Evolutionary conservation across 2,888 invertebrate genomes (phyloP).

Genomic region (Meta bourneti): DNA sequence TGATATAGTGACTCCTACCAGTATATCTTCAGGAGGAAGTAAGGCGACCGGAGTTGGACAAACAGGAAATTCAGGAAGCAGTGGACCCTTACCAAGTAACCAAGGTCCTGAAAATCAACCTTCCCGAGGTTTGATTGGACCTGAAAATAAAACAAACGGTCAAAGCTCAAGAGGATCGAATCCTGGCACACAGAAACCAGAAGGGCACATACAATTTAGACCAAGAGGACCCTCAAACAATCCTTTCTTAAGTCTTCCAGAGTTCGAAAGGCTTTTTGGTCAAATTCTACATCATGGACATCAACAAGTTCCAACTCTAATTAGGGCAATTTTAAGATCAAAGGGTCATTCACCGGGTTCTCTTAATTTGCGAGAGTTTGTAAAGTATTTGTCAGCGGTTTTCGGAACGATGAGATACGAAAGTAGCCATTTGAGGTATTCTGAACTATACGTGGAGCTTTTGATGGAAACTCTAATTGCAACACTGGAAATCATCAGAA

Average conservation of each 20-base stretch:
- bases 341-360: constrained; percentile 9
- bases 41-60: neutral
- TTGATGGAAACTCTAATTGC: constrained; percentile 45
- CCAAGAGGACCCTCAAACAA: neutral
- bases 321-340: neutral
- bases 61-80: neutral
- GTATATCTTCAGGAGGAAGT: neutral
- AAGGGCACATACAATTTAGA: neutral
- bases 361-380: constrained; percentile 34
- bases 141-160: neutral
- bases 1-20: neutral
- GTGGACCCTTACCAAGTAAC: neutral
- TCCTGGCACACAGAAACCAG: neutral
- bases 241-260: constrained; percentile 2
- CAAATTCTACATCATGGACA: neutral
- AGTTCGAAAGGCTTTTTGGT: constrained; percentile 28
- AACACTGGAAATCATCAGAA: constrained; percentile 53
- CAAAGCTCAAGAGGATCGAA: neutral
- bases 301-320: neutral
- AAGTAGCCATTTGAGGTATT: neutral
- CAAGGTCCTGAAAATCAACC: neutral
- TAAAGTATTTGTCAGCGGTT: constrained; percentile 2
- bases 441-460: constrained; percentile 43
- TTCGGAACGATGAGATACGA: constrained; percentile 25
- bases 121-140: neutral